A percentile compares a stretch with the other conserved stretches of the same genome.
phyloP scores from a whole-genome alignment of 1,140 invertebrate genomes.

The Drosophila tristis region DNA sequence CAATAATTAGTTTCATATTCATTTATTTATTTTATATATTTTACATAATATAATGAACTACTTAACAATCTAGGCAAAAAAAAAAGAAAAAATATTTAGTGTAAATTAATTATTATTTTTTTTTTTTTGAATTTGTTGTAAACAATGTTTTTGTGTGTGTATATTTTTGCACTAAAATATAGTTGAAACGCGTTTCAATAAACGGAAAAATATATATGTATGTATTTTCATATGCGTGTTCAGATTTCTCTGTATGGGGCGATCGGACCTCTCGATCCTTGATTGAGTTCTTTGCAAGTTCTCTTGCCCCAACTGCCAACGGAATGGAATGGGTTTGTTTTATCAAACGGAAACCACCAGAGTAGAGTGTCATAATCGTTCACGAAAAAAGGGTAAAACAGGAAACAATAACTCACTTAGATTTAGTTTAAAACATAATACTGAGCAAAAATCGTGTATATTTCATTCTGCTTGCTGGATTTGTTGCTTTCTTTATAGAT shows the following conservation, averaged over 20 bases:
- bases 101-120: conserved; percentile 31
- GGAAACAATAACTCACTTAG: conserved; percentile 83
- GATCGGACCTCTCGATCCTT: background rate
- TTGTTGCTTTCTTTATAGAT: conserved; percentile 60
- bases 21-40: conserved; percentile 79
- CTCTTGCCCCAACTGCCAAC: conserved; percentile 24
- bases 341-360: conserved; percentile 1
- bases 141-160: conserved; percentile 26
- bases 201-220: conserved; percentile 53
- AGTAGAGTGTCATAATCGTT: conserved; percentile 41
- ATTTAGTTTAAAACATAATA: conserved; percentile 83
- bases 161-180: conserved; percentile 52
- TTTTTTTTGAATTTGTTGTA: conserved; percentile 40
- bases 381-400: conserved; percentile 58
- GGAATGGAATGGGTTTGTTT: conserved; percentile 9
- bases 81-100: conserved; percentile 55
- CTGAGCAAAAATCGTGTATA: conserved; percentile 82
- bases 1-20: conserved; percentile 66
- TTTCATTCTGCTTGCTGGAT: conserved; percentile 69
- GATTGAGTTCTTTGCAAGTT: conserved; percentile 38
- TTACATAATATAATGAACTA: conserved; percentile 82
- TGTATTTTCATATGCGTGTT: conserved; percentile 15
- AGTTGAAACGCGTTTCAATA: conserved; percentile 62
- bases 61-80: conserved; percentile 72
- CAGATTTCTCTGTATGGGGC: conserved; percentile 9